Evolutionary conservation across 2,113 vertebrate species (phyloP), one percentile per base, ranked within the genome.

Genomic region (Paradoxurus hermaphroditus): DNA sequence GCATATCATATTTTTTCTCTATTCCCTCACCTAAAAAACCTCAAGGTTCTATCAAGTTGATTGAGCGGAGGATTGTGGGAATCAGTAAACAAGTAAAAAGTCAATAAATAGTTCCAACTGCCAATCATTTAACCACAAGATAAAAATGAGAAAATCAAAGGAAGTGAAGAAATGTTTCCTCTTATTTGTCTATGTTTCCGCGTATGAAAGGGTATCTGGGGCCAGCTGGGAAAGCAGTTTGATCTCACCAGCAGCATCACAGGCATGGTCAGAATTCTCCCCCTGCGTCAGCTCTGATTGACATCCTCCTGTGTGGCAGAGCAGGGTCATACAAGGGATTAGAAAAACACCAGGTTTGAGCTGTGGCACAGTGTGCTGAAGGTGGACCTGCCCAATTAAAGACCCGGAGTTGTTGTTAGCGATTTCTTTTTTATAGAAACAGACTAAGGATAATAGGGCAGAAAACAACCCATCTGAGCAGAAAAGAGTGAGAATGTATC

Each of bases 61-160:
- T 91, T 65, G n/a, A 93, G 75, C 46, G 84, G 91, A 95, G 31
- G 29, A 73, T 65, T 97, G n/a, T 89, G 82, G 18, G 44, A 97
- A 90, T 97, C 85, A 96, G 11, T 67, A 98, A 87, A 41, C 68
- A 98, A 95, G 88, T 95, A 89, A 73, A 97, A 98, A 95, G 88
- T 83, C 3, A 96, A 91, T 79, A 82, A 90, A 1, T 90, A 96
- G 77, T 91, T 79, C 4, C 9, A 59, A 27, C 15, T 84, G 23
- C 2, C 70, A 88, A 41, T 97, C 77, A 77, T 25, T 72, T 56
- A 94, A 72, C 87, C 63, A 46, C 85, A 85, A 95, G 0, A 2
- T 23, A 39, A 72, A 92, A 65, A 84, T 68, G 44, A 92, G 63
- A 91, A 75, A 94, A 88, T 82, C 63, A 77, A 65, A 92, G 96